Evolutionary conservation across 2,888 invertebrate genomes (phyloP).

Genomic region (Chrysodeixis includens): DNA sequence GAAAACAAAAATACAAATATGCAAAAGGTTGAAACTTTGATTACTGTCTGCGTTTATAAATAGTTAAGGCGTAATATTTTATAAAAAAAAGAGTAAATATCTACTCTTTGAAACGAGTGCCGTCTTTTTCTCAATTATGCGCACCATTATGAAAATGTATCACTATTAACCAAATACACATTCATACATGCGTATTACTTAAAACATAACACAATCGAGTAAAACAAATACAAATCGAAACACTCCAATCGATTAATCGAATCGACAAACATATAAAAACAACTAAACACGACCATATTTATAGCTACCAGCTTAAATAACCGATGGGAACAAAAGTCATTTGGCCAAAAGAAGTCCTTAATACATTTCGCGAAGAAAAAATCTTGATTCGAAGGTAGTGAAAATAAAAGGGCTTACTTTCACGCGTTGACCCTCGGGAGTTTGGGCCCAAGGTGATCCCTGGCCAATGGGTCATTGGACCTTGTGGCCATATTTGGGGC

Average conservation of each 20-base stretch:
- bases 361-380: constrained; percentile 42
- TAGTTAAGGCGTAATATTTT: too few relatives aligned
- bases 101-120: too few relatives aligned
- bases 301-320: neutral
- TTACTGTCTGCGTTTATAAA: too few relatives aligned
- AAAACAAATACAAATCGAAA: neutral
- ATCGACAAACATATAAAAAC: neutral
- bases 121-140: too few relatives aligned
- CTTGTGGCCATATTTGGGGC: constrained; percentile 68
- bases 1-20: too few relatives aligned
- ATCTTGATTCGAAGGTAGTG: constrained; percentile 44
- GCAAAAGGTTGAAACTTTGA: too few relatives aligned
- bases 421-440: constrained; percentile 52
- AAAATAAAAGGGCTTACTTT: constrained; percentile 58
- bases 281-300: neutral
- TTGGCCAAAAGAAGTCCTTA: constrained; percentile 32
- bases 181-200: too few relatives aligned
- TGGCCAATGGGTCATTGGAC: constrained; percentile 73
- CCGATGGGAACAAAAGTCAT: constrained; percentile 54
- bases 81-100: too few relatives aligned
- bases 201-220: too few relatives aligned
- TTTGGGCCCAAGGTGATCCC: constrained; percentile 60
- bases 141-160: too few relatives aligned
- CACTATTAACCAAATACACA: too few relatives aligned
- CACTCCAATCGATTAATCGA: neutral